These are phyloP conservation scores for Latrodectus elegans DNA, from an alignment of 2,888 invertebrate species.

Conservation along the genomic window DNA sequence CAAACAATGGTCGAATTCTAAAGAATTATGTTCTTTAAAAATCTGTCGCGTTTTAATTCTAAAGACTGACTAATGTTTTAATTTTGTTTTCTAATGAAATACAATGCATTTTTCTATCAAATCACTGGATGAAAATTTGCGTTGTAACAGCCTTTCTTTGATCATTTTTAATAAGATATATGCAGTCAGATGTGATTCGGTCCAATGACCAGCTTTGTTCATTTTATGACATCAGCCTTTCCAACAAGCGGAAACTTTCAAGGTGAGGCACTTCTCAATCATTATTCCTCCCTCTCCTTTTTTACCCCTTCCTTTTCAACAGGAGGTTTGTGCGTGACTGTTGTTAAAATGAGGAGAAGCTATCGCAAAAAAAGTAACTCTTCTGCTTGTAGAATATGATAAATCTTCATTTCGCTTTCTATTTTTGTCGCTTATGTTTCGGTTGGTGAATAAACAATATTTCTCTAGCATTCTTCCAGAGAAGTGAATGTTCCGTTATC, in stretches of 20 bases:
- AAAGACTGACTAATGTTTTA: too few relatives aligned
- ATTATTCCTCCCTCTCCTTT: slow-evolving; percentile 7
- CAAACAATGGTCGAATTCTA: too few relatives aligned
- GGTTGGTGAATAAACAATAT: not conserved
- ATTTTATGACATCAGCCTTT: slow-evolving; percentile 31
- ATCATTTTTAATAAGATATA: slow-evolving; percentile 9
- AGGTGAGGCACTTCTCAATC: slow-evolving; percentile 50
- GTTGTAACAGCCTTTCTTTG: not conserved
- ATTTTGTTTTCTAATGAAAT: too few relatives aligned
- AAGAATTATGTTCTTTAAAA: too few relatives aligned
- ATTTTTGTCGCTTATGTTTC: slow-evolving; percentile 13
- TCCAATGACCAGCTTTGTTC: slow-evolving; percentile 44
- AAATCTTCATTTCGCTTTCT: slow-evolving; percentile 25
- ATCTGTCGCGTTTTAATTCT: too few relatives aligned
- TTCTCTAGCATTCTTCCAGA: not conserved
- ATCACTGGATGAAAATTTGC: not conserved
- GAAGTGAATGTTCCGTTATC: not conserved
- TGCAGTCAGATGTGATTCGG: slow-evolving; percentile 24
- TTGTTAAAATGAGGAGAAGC: slow-evolving; percentile 9
- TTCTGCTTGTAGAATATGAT: not conserved
- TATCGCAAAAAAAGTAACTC: slow-evolving; percentile 1
- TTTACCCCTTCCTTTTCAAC: slow-evolving; percentile 2
- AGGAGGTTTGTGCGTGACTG: slow-evolving; percentile 32
- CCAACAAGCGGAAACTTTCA: slow-evolving; percentile 35
- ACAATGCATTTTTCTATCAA: not conserved